Evolutionary conservation across 2,113 vertebrate genomes (phyloP), one percentile per base, ranked within the genome.

Genomic region (Calyptommatus sinebrachiatus): DNA sequence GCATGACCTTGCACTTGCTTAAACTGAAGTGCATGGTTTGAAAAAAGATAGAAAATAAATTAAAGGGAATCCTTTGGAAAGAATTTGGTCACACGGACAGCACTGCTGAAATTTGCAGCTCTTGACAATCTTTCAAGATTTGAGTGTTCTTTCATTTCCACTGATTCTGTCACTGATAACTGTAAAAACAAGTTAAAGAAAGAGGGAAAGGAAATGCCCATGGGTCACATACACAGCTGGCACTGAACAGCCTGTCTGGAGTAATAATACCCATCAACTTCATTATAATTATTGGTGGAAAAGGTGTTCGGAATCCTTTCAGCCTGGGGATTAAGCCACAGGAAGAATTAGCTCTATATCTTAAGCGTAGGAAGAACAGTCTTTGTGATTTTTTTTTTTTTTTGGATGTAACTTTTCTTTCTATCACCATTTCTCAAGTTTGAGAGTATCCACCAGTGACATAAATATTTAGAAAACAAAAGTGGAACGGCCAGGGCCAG

Each of bases 301-400:
- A 83, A 50, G 41, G 71, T 75, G 45, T 70, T 83, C 20, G 29
- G 48, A 72, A 11, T n/a, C 28, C 8, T n/a, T 28, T 66, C 16
- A 6, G 50, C 73, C 73, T 81, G 20, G 18, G 31, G 63, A 75
- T 28, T 65, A 48, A 79, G 22, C 12, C 7, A 63, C 4, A 21
- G 67, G 67, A 69, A 70, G 48, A 79, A 71, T 74, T 53, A 63
- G 31, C 60, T 18, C 31, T 77, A 53, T 14, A 29, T n/a, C 62
- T 65, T 46, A 48, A 48, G 31, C 28, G 45, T 35, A 70, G 46
- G 75, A 79, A 53, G 29, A 69, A 83, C 48, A 8, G 60, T 2
- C 72, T 21, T 48, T 57, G 28, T 79, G 57, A 72, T 82, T 72
- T 12, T 41, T 86, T 53, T 5, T 82, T 72, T 12, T 41, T 86